Evolutionary conservation across 2,888 invertebrate species (phyloP), one percentile per base, ranked within the genome.

Genomic region (Deilephila elpenor): DNA sequence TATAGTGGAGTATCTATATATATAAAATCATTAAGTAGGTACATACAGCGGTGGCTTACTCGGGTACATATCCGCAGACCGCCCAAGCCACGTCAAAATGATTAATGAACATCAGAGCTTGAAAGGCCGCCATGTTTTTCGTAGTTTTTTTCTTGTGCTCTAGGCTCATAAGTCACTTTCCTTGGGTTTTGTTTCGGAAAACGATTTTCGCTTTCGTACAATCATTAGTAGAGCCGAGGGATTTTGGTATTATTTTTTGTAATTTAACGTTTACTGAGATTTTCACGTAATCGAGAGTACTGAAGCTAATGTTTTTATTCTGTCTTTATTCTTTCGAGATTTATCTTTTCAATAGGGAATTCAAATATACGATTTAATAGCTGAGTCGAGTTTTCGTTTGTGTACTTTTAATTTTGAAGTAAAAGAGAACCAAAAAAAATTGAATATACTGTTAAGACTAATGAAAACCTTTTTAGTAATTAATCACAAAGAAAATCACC

Each of bases 91-190:
- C 83, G 77, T 70, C 71, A 71, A 79, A 83, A 91, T 93, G 93
- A 93, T 93, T 92, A 92, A 93, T 93, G 92, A 89, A 86, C 88
- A 89, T 89, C 89, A 90, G 86, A 88, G 88, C 88, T 88, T 84
- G 86, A 86, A 89, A 88, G 85, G 85, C 87, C 81, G 87, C 88
- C 87, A 87, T 90, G 85, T 87, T 91, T 83, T 84, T 87, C 62
- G 70, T 62, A 62, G 37, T 62, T 61, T 62, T 73, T 73, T 83
- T 82, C 78, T 80, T 78, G 78, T 76, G 77, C 78, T 79, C 80
- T 67, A 51, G 82, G 59, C 32, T 25, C 70, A 72, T 70, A 44
- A 61, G 44, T 75, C 70, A 77, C 74, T 80, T 78, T 75, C 44
- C 74, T 75, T 75, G 32, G 74, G 32, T 74, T 75, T 74, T 51